Percentiles rank a stretch among this genome's conserved stretches.
These are phyloP conservation scores for Saxicola maurus DNA, from an alignment of 2,797 vertebrate genomes.

Conservation along the genomic window DNA sequence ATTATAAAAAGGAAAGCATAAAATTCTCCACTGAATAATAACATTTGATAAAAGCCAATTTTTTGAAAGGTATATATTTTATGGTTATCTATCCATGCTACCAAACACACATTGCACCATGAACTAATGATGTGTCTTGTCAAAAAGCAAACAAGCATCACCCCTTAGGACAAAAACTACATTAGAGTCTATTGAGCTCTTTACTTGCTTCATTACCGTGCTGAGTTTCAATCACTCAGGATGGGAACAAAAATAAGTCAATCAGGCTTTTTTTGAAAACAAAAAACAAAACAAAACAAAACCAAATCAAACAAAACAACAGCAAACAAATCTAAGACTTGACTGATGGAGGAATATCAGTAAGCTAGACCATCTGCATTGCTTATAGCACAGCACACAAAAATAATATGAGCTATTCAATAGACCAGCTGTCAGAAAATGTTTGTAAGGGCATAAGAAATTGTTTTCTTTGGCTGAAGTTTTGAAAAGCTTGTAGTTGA, in stretches of 20 bases:
- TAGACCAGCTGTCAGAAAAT: slow-evolving; percentile 38
- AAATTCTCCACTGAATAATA: slow-evolving; percentile 52
- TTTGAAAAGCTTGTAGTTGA: background rate
- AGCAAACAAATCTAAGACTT: slow-evolving; percentile 28
- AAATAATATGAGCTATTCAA: slow-evolving; percentile 38
- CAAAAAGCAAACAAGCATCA: slow-evolving; percentile 44
- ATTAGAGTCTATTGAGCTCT: slow-evolving; percentile 42
- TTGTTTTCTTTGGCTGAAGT: background rate
- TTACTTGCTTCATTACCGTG: slow-evolving; percentile 43
- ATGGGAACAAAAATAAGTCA: background rate
- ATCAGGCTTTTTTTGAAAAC: background rate
- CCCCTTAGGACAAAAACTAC: slow-evolving; percentile 46
- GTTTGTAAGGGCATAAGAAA: slow-evolving; percentile 9
- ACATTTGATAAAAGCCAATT: slow-evolving; percentile 53
- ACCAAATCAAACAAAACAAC: background rate
- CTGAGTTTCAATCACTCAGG: slow-evolving; percentile 38
- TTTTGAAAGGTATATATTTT: slow-evolving; percentile 49
- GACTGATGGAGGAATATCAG: slow-evolving; percentile 42
- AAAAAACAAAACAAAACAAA: background rate
- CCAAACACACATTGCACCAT: slow-evolving; percentile 11
- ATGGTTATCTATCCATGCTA: slow-evolving; percentile 14
- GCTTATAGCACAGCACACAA: slow-evolving; percentile 41
- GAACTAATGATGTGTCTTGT: slow-evolving; percentile 52
- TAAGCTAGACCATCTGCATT: slow-evolving; percentile 47
- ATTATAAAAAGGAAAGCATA: slow-evolving; percentile 56